These are phyloP conservation scores for Trissolcus brochymenae DNA, from an alignment of 2,888 invertebrate species.

Conservation along the genomic window DNA sequence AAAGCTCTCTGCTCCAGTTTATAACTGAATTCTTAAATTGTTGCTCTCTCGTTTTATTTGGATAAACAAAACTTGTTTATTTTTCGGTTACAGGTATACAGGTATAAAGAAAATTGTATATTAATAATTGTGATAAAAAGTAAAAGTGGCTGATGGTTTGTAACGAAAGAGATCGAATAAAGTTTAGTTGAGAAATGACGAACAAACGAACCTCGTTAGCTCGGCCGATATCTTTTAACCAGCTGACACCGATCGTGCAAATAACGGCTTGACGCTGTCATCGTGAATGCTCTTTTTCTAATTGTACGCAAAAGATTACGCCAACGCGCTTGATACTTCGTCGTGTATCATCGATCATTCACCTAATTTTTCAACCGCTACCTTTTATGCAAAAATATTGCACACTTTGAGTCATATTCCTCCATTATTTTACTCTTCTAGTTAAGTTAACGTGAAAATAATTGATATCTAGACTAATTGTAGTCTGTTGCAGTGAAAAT, in stretches of 20 bases:
- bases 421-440: too few relatives aligned
- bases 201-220: conserved; percentile 54
- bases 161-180: conserved; percentile 40
- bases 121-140: conserved; percentile 31
- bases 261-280: conserved; percentile 41
- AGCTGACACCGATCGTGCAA: conserved; percentile 48
- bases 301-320: conserved; percentile 39
- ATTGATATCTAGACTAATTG: too few relatives aligned
- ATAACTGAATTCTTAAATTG: background rate
- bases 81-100: background rate
- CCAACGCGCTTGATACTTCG: conserved; percentile 30
- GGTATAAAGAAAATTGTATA: background rate
- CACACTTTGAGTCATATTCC: background rate
- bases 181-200: conserved; percentile 39
- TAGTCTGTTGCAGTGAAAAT: too few relatives aligned
- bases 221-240: conserved; percentile 51
- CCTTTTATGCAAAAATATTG: background rate
- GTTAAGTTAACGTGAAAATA: too few relatives aligned
- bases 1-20: too few relatives aligned
- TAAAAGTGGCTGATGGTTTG: conserved; percentile 22
- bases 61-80: too few relatives aligned
- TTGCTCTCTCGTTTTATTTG: too few relatives aligned
- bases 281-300: conserved; percentile 36
- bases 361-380: conserved; percentile 7
- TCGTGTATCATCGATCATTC: conserved; percentile 32